phyloP scores from a whole-genome alignment of 2,113 vertebrate species.

The Neodon shergylaensis region DNA sequence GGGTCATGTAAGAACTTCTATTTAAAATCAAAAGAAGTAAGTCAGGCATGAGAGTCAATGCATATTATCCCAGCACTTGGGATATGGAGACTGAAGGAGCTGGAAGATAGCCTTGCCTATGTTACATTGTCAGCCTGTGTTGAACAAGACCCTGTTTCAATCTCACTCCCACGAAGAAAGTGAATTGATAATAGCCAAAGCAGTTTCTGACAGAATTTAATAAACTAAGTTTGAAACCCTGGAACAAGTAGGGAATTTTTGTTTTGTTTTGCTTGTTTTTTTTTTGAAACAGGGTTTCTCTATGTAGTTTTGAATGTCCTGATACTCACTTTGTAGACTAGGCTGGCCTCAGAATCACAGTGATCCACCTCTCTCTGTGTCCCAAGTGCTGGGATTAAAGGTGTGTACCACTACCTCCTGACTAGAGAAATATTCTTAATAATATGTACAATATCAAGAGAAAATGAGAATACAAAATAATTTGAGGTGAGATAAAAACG shows the following conservation, averaged over 20 bases:
- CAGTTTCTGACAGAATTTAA: not conserved
- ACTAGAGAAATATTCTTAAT: not conserved
- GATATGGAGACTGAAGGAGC: too few relatives aligned
- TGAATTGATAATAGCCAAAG: not conserved
- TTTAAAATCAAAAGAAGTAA: not conserved
- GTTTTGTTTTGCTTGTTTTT: too few relatives aligned
- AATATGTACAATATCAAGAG: not conserved
- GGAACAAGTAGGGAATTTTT: not conserved
- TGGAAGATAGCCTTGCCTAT: not conserved
- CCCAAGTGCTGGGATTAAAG: too few relatives aligned
- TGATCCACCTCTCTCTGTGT: too few relatives aligned
- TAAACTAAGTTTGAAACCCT: not conserved
- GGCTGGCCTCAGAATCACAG: too few relatives aligned
- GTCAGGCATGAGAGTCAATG: too few relatives aligned
- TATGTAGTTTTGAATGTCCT: too few relatives aligned
- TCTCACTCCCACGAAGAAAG: not conserved
- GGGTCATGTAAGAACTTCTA: not conserved
- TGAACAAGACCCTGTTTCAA: not conserved
- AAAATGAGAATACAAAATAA: not conserved
- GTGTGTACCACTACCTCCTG: too few relatives aligned
- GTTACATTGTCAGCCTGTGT: too few relatives aligned
- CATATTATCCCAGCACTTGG: not conserved
- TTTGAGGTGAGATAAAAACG: not conserved
- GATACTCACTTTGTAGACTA: too few relatives aligned
- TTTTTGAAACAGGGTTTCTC: too few relatives aligned